Base-by-base conservation (phyloP, 1,140 invertebrate species). In the Drosophila navojoa region DNA sequence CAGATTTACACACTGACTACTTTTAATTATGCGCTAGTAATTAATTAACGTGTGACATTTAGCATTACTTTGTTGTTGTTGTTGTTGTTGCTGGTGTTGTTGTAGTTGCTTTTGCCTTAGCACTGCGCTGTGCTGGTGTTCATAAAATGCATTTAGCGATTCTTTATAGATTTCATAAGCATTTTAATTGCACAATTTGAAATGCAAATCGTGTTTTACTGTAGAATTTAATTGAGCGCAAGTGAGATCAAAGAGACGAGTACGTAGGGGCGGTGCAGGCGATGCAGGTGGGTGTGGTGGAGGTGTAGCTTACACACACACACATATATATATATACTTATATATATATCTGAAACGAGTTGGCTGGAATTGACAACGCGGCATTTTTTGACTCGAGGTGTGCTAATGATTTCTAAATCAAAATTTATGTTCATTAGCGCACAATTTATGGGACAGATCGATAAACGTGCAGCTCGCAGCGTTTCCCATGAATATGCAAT, bases 141-240 rank as follows among this genome's bases (percentile, higher is more conserved):
- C 68, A 77, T 84, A 89, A 85, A 89, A 84, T 89, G 84, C 85
- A 89, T 90, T 89, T 84, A 84, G 85, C 77, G 80, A 77, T 76
- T 85, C 77, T 81, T 85, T 80, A 89, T 84, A 89, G 84, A 89
- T 89, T 89, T 89, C 80, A 89, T 89, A 89, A 89, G 84, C 84
- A 89, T 89, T 89, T 90, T 89, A 89, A 89, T 89, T 89, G 84
- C 84, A 89, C 80, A 89, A 89, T 89, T 89, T 89, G 80, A 89
- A 89, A 89, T 89, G 84, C 84, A 89, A 89, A 89, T 89, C 77
- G 84, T 80, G 79, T 80, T 89, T 80, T 89, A 89, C 84, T 89
- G 77, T 80, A 61, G 79, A 89, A 75, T 78, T 89, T 89, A 89
- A 89, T 89, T 89, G 82, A 87, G 61, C 68, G 76, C 69, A 68